Evolutionary conservation across 2,113 vertebrate species (phyloP).

Genomic region (Protomyctophum bolini): DNA sequence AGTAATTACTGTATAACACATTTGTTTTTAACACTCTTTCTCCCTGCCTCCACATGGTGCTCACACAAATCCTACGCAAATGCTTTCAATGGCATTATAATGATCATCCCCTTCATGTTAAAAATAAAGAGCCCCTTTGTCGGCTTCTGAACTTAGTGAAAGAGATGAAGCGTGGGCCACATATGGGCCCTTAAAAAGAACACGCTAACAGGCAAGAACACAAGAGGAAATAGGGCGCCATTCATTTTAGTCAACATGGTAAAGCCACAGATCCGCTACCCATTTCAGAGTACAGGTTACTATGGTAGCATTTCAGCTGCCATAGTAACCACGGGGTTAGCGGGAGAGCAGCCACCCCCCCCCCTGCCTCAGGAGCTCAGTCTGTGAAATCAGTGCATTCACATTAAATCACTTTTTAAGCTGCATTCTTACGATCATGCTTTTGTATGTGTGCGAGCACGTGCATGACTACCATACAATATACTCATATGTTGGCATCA

Average conservation of each 20-base stretch:
- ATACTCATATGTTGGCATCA: too few relatives aligned
- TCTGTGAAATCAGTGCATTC: neutral
- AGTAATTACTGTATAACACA: constrained; percentile 44
- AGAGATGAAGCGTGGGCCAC: constrained; percentile 17
- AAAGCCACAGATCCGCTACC: neutral
- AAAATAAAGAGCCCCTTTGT: constrained; percentile 48
- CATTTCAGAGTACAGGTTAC: neutral
- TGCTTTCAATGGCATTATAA: neutral
- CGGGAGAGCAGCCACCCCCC: constrained; percentile 5
- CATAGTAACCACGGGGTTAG: neutral
- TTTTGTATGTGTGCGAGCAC: too few relatives aligned
- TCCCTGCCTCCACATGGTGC: constrained; percentile 1
- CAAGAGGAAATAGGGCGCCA: neutral
- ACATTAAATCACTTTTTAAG: too few relatives aligned
- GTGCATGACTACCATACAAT: too few relatives aligned
- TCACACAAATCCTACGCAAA: neutral
- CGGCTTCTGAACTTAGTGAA: constrained; percentile 37
- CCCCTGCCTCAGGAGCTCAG: neutral
- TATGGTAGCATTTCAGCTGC: neutral
- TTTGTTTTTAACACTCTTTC: constrained; percentile 25
- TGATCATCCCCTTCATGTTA: constrained; percentile 16
- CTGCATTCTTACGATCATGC: too few relatives aligned
- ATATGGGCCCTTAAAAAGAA: constrained; percentile 35
- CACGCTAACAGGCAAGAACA: constrained; percentile 16
- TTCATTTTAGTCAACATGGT: neutral